phyloP scores from a whole-genome alignment of 2,113 vertebrate genomes.

The Notechis scutatus region DNA sequence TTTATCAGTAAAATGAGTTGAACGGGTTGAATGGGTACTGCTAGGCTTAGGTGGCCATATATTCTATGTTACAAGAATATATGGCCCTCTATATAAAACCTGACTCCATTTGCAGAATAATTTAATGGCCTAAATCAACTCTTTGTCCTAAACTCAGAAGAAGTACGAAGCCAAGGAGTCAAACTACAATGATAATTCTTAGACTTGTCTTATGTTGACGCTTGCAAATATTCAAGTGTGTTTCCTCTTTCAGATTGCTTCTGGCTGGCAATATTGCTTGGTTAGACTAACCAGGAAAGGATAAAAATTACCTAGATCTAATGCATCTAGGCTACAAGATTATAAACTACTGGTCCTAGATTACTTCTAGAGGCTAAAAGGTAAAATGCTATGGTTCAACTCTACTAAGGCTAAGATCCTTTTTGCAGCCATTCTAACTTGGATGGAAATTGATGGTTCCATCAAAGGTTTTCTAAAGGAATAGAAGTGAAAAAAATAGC shows the following conservation, averaged over 20 bases:
- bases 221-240: not conserved
- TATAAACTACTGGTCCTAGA: not conserved
- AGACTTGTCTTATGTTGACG: no score
- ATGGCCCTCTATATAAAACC: not conserved
- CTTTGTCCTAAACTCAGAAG: not conserved
- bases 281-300: not conserved
- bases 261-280: not conserved
- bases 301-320: not conserved
- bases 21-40: not conserved
- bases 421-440: not conserved
- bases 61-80: not conserved
- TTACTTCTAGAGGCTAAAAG: not conserved
- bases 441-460: no score
- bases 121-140: not conserved
- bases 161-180: not conserved
- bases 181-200: not conserved
- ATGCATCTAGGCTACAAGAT: not conserved
- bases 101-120: not conserved
- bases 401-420: not conserved
- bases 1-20: not conserved
- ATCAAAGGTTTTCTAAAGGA: not conserved
- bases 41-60: not conserved
- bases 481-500: not conserved
- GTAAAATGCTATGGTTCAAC: no score
- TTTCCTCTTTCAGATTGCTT: not conserved